Percentiles rank a stretch among this genome's conserved stretches.
Evolutionary conservation across 1,140 invertebrate species (phyloP).

Genomic region (Ostrea denselamellosa): DNA sequence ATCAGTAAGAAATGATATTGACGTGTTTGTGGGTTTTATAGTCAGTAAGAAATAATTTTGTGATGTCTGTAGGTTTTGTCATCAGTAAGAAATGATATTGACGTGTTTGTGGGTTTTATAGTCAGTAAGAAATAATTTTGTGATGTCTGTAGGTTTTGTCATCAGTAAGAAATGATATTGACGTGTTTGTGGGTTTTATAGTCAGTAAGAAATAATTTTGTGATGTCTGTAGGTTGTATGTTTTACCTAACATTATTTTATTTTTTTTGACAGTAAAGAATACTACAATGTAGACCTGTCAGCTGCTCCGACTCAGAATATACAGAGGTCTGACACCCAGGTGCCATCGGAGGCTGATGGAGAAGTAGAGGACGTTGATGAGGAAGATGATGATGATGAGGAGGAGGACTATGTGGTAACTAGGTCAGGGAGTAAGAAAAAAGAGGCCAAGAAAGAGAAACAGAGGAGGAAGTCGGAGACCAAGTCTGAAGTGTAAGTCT

Average conservation of each 20-base stretch:
- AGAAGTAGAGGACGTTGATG: constrained; percentile 55
- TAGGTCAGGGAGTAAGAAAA: background rate
- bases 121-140: no score
- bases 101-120: no score
- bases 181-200: no score
- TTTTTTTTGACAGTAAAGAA: constrained; percentile 70
- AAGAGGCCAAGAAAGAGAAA: background rate
- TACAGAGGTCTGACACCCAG: constrained; percentile 67
- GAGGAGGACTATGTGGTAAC: constrained; percentile 16
- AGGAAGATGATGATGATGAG: constrained; percentile 69
- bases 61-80: no score
- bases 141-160: no score
- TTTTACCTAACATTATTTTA: background rate
- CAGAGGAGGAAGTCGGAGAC: background rate
- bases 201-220: background rate
- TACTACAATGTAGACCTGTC: constrained; percentile 69
- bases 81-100: no score
- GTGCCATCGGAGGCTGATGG: constrained; percentile 50
- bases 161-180: no score
- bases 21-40: no score
- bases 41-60: no score
- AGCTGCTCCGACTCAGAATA: constrained; percentile 73
- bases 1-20: no score
- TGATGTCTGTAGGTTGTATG: background rate
- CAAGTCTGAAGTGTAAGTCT: constrained; percentile 12